Percentiles rank a stretch among this genome's conserved stretches.
phyloP scores from a whole-genome alignment of 2,797 vertebrate genomes.

The Sarcophilus harrisii region DNA sequence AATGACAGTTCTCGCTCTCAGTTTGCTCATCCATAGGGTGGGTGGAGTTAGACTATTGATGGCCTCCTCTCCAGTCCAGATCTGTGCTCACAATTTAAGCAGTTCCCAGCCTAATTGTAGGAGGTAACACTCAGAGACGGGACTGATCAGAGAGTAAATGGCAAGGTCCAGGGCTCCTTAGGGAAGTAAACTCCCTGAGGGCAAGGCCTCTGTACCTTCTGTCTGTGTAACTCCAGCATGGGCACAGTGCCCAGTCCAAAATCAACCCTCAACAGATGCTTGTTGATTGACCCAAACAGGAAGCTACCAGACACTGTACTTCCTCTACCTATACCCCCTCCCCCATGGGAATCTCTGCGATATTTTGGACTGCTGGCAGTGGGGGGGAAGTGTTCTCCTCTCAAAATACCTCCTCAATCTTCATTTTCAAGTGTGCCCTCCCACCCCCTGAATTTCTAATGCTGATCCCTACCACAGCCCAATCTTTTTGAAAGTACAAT shows the following conservation, averaged over 20 bases:
- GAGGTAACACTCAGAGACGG: background rate
- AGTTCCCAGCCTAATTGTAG: background rate
- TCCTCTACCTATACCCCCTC: background rate
- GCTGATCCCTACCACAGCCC: background rate
- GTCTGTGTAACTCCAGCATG: background rate
- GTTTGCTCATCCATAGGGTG: background rate
- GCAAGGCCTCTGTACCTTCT: background rate
- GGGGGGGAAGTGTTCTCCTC: background rate
- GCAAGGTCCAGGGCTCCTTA: background rate
- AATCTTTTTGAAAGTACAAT: constrained; percentile 17
- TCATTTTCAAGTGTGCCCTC: background rate
- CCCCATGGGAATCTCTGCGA: background rate
- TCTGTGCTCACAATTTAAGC: background rate
- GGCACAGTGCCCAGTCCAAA: background rate
- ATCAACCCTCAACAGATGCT: background rate
- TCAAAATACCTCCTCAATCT: background rate
- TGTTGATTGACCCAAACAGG: background rate
- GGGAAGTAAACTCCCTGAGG: background rate
- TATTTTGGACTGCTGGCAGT: background rate
- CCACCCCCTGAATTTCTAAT: background rate
- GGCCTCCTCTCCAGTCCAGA: background rate
- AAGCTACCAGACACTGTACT: background rate
- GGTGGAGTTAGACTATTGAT: background rate
- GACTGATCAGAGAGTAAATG: background rate
- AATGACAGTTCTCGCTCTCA: background rate